Evolutionary conservation across 2,888 invertebrate genomes (phyloP).

Genomic region (Sisyra nigra): DNA sequence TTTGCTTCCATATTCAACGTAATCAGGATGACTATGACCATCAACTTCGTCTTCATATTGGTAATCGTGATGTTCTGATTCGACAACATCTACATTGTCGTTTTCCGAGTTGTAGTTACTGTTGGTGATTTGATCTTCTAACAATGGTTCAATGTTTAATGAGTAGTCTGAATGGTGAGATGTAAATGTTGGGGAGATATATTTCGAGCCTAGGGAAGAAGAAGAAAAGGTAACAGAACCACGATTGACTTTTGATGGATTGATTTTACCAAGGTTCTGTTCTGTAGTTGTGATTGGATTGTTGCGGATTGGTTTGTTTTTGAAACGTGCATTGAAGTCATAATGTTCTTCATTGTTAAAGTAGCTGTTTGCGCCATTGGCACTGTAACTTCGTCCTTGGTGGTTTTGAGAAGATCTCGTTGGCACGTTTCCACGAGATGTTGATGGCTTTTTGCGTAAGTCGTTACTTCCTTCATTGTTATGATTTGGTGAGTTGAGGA

Average conservation of each 20-base stretch:
- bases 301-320: too few species aligned
- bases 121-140: conserved; percentile 33
- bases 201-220: too few species aligned
- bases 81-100: conserved; percentile 37
- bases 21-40: conserved; percentile 6
- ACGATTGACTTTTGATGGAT: conserved; percentile 11
- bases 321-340: too few species aligned
- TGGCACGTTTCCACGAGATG: too few species aligned
- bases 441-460: too few species aligned
- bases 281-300: conserved; percentile 14
- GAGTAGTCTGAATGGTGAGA: conserved; percentile 13
- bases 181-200: conserved; percentile 18
- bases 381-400: too few species aligned
- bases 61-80: conserved; percentile 19
- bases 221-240: too few species aligned
- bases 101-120: conserved; percentile 12
- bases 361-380: too few species aligned
- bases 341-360: too few species aligned
- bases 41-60: not conserved
- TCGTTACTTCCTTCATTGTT: too few species aligned
- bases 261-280: conserved; percentile 19
- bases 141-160: conserved; percentile 36
- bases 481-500: too few species aligned
- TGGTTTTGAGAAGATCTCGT: too few species aligned
- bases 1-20: conserved; percentile 9